Evolutionary conservation across 2,113 vertebrate genomes (phyloP).

Genomic region (Puntigrus tetrazona): DNA sequence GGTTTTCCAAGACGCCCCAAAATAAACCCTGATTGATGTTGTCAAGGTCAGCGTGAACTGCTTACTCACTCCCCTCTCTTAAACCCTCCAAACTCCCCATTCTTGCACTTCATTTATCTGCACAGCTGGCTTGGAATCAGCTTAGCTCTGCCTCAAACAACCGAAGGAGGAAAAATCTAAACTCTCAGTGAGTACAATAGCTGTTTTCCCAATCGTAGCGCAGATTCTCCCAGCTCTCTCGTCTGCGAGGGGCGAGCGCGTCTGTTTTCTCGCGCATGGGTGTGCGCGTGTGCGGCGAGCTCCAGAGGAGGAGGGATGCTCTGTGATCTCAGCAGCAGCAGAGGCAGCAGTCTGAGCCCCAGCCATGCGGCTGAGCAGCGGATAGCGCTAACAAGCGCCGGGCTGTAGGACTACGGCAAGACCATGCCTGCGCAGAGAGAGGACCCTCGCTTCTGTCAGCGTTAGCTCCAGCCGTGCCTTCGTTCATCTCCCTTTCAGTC

Average conservation of each 20-base stretch:
- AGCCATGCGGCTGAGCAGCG: conserved; percentile 40
- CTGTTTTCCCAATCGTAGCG: not conserved
- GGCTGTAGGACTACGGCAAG: conserved; percentile 36
- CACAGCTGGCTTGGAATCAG: conserved; percentile 9
- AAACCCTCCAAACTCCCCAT: conserved; percentile 18
- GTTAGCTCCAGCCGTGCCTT: conserved; percentile 42
- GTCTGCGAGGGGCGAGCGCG: not conserved
- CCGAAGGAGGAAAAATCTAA: not conserved
- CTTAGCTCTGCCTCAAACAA: not conserved
- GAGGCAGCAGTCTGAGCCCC: conserved; percentile 40
- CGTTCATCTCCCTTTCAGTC: conserved; percentile 25
- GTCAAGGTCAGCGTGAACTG: conserved; percentile 7
- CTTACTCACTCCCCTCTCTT: conserved; percentile 2
- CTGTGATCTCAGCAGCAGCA: conserved; percentile 62
- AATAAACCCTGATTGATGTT: conserved; percentile 17
- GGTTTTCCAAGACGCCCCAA: conserved; percentile 6
- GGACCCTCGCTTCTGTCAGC: conserved; percentile 5
- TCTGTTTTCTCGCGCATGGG: not conserved
- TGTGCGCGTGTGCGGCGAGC: conserved; percentile 65
- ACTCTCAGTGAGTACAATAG: not conserved
- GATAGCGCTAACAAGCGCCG: conserved; percentile 29
- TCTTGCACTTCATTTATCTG: conserved; percentile 25
- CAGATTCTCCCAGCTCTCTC: not conserved
- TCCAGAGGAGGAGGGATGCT: conserved; percentile 66
- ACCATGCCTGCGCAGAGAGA: conserved; percentile 18